Evolutionary conservation across 2,113 vertebrate species (phyloP), one percentile per base, ranked within the genome.

Genomic region (Dissostichus mawsoni): DNA sequence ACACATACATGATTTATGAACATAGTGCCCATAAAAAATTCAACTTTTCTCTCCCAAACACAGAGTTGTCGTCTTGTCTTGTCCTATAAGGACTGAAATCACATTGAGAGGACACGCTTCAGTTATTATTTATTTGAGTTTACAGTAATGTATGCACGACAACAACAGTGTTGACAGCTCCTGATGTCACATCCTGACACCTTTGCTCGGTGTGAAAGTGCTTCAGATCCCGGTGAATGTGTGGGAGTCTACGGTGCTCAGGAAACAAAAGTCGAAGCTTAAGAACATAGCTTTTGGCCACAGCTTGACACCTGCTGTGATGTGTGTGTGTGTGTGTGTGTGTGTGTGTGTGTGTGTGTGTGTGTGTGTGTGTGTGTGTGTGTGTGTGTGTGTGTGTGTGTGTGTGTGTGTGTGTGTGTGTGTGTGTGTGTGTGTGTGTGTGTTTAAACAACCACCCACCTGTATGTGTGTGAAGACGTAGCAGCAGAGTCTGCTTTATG

Each of bases 1-100:
- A 69, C 25, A 50, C 70, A 65, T 81, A 8, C 62, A 86, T 73
- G 74, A 71, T 86, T 83, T 50, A 83, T 86, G 76, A 68, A 65
- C 51, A 55, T 61, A 62, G 59, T 25, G 80, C 41, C 51, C 11
- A 8, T 81, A 48, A 84, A 74, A 71, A 72, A 75, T 81, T n/a
- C 17, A 73, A 20, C 61, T 75, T 75, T 68, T 58, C 55, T 29
- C 20, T 23, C 47, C 63, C 48, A 47, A 67, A 76, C 74, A 68
- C 65, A 48, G 56, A 69, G 52, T 23, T 20, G n/a, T 71, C 76
- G 4, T 51, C 58, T 16, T 68, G 76, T 85, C 76, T 51, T 47
- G 11, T 65, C 53, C 20, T 25, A 59, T 71, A 63, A 69, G 44
- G n/a, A 13, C 70, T 47, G 16, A 67, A 70, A 50, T 66, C 16